Conservation (phyloP, 2,113 vertebrate species). For the Misgurnus anguillicaudatus region DNA sequence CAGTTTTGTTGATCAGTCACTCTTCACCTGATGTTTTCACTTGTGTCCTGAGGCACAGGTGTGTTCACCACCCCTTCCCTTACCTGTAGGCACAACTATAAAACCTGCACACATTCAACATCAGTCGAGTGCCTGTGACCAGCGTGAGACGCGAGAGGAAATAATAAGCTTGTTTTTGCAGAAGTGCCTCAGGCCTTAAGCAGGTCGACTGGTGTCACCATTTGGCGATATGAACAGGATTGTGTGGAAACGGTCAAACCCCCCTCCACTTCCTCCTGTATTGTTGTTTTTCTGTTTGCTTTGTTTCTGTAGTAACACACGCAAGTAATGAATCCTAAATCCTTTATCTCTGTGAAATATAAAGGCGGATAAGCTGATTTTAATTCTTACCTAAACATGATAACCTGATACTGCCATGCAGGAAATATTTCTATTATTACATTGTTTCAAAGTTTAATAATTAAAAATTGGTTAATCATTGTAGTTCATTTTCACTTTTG, state of each 20-base stretch:
- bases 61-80: neutral
- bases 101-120: neutral
- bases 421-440: no score
- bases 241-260: conserved; percentile 46
- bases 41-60: neutral
- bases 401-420: no score
- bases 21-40: neutral
- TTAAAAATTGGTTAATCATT: no score
- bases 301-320: conserved; percentile 59
- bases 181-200: neutral
- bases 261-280: conserved; percentile 28
- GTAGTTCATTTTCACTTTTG: no score
- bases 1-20: neutral
- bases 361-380: neutral
- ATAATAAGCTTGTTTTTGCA: neutral
- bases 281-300: conserved; percentile 56
- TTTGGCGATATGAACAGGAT: conserved; percentile 42
- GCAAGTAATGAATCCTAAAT: conserved; percentile 45
- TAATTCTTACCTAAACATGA: neutral
- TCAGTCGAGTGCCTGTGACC: neutral
- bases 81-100: conserved; percentile 9
- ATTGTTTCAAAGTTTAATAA: no score
- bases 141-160: no score
- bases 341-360: conserved; percentile 12
- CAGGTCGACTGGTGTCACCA: neutral